Base-by-base conservation (phyloP, 2,888 invertebrate genomes). In the Hirtodrosophila histrioides region DNA sequence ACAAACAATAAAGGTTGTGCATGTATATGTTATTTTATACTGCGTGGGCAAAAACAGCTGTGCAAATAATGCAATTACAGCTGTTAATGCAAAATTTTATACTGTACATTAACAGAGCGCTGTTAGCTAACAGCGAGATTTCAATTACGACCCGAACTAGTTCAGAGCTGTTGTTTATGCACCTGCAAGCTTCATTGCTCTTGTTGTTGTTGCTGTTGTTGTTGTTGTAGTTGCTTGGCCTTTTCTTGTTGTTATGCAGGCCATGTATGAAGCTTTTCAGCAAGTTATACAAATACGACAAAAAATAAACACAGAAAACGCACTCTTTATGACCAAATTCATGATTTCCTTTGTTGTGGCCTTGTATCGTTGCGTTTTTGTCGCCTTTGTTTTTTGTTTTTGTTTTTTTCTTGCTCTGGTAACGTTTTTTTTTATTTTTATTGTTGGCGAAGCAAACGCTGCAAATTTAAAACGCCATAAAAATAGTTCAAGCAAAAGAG, bases 1-100 rank as follows among this genome's bases (percentile, higher is more conserved):
- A 23, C 12, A 44, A 23, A 35, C 54, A 61, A 56, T 46, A 44
- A 5, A 27, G 1, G 27, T 27, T 27, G 6, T 27, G 27, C 58
- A 55, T 36, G 35, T 7, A 35, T 33, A 45, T 49, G 24, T 36
- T 4, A n/a, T 17, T 27, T 27, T 27, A 27, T 27, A 27, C 27
- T 27, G 29, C 4, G 31, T 51, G 12, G 37, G 4, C 53, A 10
- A 61, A 61, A 74, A 74, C 73, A 74, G 73, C 73, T 74, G 73
- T 66, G 67, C 60, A 62, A 72, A 74, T 74, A 73, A 69, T 74
- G 61, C 61, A 69, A 61, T 73, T 73, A 74, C 73, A 73, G 75
- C 73, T 74, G 75, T 74, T 60, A 69, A 57, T 69, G 69, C 73
- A 74, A 60, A 69, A 49, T 69, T 35, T 33, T 35, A 8, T 33